Conservation (phyloP, 2,113 vertebrate genomes). For the Chunga burmeisteri region DNA sequence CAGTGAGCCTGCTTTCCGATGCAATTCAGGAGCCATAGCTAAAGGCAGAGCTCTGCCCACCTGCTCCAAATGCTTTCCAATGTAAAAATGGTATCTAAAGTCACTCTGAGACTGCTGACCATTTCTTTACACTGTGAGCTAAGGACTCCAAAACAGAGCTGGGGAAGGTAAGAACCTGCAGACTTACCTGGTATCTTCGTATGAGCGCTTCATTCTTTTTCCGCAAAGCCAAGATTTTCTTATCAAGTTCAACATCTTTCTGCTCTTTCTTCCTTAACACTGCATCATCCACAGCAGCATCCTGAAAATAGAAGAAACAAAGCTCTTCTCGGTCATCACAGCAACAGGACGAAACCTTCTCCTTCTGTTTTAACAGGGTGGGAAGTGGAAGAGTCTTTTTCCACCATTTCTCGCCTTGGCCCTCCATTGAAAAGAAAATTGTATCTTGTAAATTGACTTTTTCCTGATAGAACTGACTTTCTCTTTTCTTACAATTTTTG, state of each 20-base stretch:
- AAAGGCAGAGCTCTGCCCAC: not conserved
- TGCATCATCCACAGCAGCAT: slow-evolving; percentile 72
- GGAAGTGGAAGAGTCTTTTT: not conserved
- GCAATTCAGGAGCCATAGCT: not conserved
- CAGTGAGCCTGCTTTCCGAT: not conserved
- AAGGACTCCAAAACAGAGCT: not conserved
- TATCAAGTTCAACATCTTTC: slow-evolving; percentile 90
- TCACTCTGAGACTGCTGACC: not conserved
- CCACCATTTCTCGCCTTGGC: not conserved
- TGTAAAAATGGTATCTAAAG: not conserved
- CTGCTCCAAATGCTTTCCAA: fast-evolving
- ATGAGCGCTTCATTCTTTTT: slow-evolving; percentile 94
- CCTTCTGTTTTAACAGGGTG: not conserved
- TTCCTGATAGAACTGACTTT: not conserved
- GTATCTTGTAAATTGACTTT: not conserved
- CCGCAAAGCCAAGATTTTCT: slow-evolving; percentile 90
- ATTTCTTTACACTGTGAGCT: not conserved
- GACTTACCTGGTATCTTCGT: slow-evolving; percentile 90
- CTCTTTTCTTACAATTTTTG: not conserved
- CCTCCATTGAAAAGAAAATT: not conserved
- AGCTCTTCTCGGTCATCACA: not conserved
- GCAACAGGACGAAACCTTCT: not conserved
- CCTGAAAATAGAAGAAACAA: slow-evolving; percentile 67
- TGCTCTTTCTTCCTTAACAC: slow-evolving; percentile 84
- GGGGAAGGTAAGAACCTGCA: not conserved